Base-by-base conservation (phyloP, 2,888 invertebrate species). In the Chironomus riparius region DNA sequence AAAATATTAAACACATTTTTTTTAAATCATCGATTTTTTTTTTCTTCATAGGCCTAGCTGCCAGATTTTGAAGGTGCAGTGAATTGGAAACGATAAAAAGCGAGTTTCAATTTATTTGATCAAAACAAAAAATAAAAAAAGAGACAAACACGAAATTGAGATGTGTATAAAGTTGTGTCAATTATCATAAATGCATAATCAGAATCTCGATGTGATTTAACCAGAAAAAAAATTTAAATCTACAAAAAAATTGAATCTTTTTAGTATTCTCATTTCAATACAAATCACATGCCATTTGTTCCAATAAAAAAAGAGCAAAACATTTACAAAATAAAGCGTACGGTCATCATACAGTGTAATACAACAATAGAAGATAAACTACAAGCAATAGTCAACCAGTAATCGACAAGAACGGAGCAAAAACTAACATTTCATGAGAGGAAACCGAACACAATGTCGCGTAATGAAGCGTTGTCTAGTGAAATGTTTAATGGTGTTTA, bases 391-490 rank as follows among this genome's bases (percentile, higher is more conserved):
- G 18, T 38, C 10, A 18, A 18, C 56, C n/a, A 56, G 6, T n/a
- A 56, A 56, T 15, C 56, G 18, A 15, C 56, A 56, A 56, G 15
- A 56, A 56, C 18, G 18, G 2, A 68, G 2, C 24, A 68, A 68
- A 69, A 47, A 70, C 21, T 21, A 12, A 68, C 4, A 38, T 65
- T 83, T 83, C 82, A 84, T 84, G 84, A 83, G 82, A 82, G 80
- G 83, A 76, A 81, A 80, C 81, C 82, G 81, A 80, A 80, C 81
- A 80, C 81, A 82, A 80, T 84, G 83, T 82, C 84, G 84, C 82
- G 81, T 82, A 81, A 80, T 84, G 77, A 81, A 84, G 83, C 84
- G 84, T 79, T 84, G 83, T 80, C 82, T 84, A 81, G 81, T 84
- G 78, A 82, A 84, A 79, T 84, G 83, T 80, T 82, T 84, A 81